phyloP scores from a whole-genome alignment of 2,113 vertebrate species.

The Oncorhynchus clarkii region DNA sequence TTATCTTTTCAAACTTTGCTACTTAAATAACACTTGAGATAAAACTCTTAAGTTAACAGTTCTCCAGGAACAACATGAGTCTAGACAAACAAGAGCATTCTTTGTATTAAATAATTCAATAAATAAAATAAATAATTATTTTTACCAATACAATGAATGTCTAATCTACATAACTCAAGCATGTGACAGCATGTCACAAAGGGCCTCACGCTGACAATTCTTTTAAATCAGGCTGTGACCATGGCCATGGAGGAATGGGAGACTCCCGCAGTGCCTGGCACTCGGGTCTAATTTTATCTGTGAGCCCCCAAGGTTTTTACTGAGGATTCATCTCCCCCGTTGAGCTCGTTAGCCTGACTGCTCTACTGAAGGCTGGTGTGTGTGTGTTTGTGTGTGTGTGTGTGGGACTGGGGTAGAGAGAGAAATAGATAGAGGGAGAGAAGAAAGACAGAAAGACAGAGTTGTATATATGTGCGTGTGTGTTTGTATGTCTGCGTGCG shows the following conservation, averaged over 20 bases:
- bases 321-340: conserved; percentile 13
- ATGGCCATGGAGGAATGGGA: conserved; percentile 22
- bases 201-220: conserved; percentile 16
- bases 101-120: conserved; percentile 42
- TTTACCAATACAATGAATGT: conserved; percentile 23
- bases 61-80: conserved; percentile 11
- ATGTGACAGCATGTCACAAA: conserved; percentile 13
- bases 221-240: conserved; percentile 30
- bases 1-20: background rate
- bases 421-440: no score
- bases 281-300: conserved; percentile 6
- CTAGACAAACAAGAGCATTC: conserved; percentile 8
- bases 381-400: background rate
- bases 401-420: no score
- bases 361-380: background rate
- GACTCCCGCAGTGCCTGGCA: conserved; percentile 2
- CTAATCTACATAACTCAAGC: conserved; percentile 24
- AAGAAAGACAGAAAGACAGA: no score
- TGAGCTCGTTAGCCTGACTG: conserved; percentile 20
- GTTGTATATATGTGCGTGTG: background rate
- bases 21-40: conserved; percentile 52
- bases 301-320: conserved; percentile 21
- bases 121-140: no score
- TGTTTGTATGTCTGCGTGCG: background rate
- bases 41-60: conserved; percentile 26